Base-by-base conservation (phyloP, 2,113 vertebrate species). In the Zosterops japonicus region DNA sequence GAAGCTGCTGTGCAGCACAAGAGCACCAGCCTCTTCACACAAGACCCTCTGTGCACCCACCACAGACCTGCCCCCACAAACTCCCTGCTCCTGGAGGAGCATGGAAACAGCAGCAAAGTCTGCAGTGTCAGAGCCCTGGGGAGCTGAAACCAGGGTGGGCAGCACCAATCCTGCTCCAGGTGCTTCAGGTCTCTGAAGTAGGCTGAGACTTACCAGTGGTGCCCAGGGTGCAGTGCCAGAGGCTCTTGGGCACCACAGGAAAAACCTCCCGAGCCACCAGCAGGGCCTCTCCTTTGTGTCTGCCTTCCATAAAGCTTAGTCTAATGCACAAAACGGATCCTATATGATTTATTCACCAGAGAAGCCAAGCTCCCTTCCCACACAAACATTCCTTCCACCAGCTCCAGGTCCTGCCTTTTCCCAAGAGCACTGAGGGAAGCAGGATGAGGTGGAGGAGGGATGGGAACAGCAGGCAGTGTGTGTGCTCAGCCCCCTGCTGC, bases 401-500 rank as follows among this genome's bases (percentile, higher is more conserved):
- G 60, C 36, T 75, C 67, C 52, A 71, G 93, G 57, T 86, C 71
- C 87, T 89, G 90, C 81, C 84, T 91, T 80, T 87, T 89, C 91
- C 95, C 77, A 55, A 81, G 67, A 89, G 71, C 61, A 44, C 3
- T 3, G 5, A 83, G 57, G 67, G 61, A 93, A 80, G 49, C 1
- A 12, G 67, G 75, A 88, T 61, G 91, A 84, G 68, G 61, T 11
- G 14, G 92, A 71, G 82, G 86, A 92, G 69, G 86, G 50, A 56
- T 8, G 25, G 55, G 27, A 70, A 52, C 89, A 44, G 52, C 4
- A 2, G 42, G 36, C 39, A 67, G 44, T 2, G 33, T 27, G 49
- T 28, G 64, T 4, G 3, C 63, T 50, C 77, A 56, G 64, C 27
- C 13, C 9, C 41, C 36, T 52, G 22, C 56, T 36, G 39, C 49